Base-by-base conservation (phyloP, 1,140 invertebrate species). In the Atta texana region DNA sequence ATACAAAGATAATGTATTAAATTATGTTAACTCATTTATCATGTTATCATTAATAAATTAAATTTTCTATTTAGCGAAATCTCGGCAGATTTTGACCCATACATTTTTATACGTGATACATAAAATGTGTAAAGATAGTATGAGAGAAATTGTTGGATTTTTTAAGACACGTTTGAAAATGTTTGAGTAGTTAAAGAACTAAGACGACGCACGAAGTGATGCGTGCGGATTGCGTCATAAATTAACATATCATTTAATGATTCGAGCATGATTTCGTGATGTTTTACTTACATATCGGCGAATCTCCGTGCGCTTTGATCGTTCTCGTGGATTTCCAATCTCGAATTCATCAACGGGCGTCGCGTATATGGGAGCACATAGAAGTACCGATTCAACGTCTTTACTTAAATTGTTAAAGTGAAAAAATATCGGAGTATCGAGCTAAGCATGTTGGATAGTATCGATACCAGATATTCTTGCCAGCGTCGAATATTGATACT, bases 231-330 rank as follows among this genome's bases (percentile, higher is more conserved):
- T 69, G 53, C 55, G 39, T 82, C 78, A 39, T 68, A 18, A 61
- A 59, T 74, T 63, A 49, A 84, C 80, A 75, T 84, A 84, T 84
- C 80, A 84, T 84, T 84, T 84, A 51, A 59, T 24, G 39, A 84
- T 84, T 75, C 69, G 4, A 34, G 14, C 80, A 74, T 84, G 12
- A 18, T 84, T 84, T 75, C 18, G 55, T 84, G n/a, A 84, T 61
- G 55, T 63, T 84, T 82, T 61, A 84, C 80, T 84, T 84, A 84
- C 80, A 84, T 84, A 84, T 84, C 80, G 80, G 39, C 21, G 31
- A 75, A 61, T 63, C 69, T 74, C 44, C 55, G 57, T 63, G 69
- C 69, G 80, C 69, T 74, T 82, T 82, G 53, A 74, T 74, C 53
- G 77, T 81, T 81, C 31, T 81, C 21, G 39, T 72, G 24, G 68